Base-by-base conservation (phyloP, 1,140 invertebrate species). In the Drosophila watanabei region DNA sequence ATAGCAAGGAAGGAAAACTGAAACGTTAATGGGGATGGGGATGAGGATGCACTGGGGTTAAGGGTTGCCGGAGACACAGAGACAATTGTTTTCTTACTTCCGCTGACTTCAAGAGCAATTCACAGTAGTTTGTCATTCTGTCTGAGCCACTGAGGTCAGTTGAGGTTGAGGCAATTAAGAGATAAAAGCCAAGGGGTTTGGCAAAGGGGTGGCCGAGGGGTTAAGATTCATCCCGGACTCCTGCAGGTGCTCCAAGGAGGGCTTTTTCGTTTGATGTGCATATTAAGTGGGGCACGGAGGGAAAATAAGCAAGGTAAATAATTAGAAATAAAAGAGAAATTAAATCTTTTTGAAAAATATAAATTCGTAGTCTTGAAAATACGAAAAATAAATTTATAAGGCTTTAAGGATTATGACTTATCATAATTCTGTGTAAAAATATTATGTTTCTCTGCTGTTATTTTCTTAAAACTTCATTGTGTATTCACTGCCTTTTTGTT, bases 101-200 rank as follows among this genome's bases (percentile, higher is more conserved):
- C 72, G 72, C 59, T 75, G 69, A 39, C 59, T 75, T 75, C 59
- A 75, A 75, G 72, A 75, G 70, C 72, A 54, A 64, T 75, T 75
- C 72, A 75, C 71, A 75, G 71, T 75, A 75, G 72, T 75, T 75
- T 75, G 72, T 75, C 71, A 73, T 72, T 72, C 70, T 73, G 68
- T 73, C 70, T 73, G 70, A 52, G 49, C 37, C 46, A 51, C 70
- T 73, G 70, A 73, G 70, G 72, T 75, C 58, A 63, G 39, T 30
- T 61, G 58, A 64, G 71, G 39, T 64, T 63, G 72, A 54, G 72
- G 71, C 72, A 75, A 75, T 75, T 75, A 75, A 75, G 72, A 75
- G 41, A 54, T 39, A 56, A 45, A 43, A 39, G 28, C 33, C 32
- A 43, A 32, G 20, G 59, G 33, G 39, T 14, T 28, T 9, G 11